phyloP scores from a whole-genome alignment of 2,113 vertebrate species.

The Crotalus viridis region DNA sequence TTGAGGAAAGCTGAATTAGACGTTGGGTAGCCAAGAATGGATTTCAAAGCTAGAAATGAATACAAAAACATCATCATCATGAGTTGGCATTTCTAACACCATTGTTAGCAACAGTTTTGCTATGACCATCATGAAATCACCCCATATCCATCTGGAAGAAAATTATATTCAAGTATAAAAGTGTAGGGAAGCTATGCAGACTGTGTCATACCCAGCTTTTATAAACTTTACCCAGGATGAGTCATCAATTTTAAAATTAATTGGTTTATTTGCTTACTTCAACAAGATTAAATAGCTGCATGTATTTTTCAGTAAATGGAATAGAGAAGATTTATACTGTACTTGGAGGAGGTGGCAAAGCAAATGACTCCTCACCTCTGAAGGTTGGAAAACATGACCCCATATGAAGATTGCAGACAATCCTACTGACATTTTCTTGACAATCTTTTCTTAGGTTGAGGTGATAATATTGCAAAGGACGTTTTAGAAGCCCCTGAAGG shows the following conservation, averaged over 20 bases:
- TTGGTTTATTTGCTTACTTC: conserved; percentile 25
- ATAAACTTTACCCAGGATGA: conserved; percentile 19
- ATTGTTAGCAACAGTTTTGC: conserved; percentile 1
- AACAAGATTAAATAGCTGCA: conserved; percentile 18
- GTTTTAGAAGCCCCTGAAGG: conserved; percentile 3
- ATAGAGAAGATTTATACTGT: conserved; percentile 17
- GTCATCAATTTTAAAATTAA: conserved; percentile 25
- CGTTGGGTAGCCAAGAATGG: background rate
- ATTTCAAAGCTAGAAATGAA: conserved; percentile 35
- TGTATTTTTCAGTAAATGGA: background rate
- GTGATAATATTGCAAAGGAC: background rate
- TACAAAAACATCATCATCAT: conserved; percentile 21
- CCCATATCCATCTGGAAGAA: conserved; percentile 19
- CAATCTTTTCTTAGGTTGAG: background rate
- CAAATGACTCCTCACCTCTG: conserved; percentile 13
- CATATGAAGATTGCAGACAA: conserved; percentile 17
- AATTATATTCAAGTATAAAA: conserved; percentile 3
- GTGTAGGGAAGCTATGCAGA: conserved; percentile 5
- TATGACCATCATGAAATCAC: conserved; percentile 39
- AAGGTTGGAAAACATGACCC: conserved; percentile 27
- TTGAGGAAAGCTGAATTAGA: background rate
- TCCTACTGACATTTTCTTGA: background rate
- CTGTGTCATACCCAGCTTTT: background rate
- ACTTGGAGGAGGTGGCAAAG: conserved; percentile 27
- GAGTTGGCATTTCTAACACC: conserved; percentile 49